Evolutionary conservation across 2,888 invertebrate genomes (phyloP).

Genomic region (Aromia moschata): DNA sequence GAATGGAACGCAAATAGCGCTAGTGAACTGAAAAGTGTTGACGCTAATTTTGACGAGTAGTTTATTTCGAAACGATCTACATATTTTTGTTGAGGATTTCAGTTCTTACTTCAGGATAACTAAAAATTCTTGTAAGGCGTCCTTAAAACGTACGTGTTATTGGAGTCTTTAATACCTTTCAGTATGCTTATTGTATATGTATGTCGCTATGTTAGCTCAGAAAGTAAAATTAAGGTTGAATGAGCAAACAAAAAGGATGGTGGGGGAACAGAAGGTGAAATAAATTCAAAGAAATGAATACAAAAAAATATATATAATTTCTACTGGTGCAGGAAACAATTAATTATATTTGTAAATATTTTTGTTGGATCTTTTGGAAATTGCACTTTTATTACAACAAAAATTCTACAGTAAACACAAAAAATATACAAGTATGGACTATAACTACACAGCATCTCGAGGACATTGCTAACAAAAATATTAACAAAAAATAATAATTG

Average conservation of each 20-base stretch:
- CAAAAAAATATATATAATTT: conserved; percentile 58
- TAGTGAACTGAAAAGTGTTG: too few species aligned
- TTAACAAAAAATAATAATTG: conserved; percentile 52
- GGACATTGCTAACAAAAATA: conserved; percentile 52
- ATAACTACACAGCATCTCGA: conserved; percentile 43
- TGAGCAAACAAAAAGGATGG: conserved; percentile 9
- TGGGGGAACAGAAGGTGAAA: conserved; percentile 30
- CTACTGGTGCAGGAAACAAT: conserved; percentile 56
- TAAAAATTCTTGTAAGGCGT: too few species aligned
- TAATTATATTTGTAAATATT: conserved; percentile 53
- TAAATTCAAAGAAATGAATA: conserved; percentile 48
- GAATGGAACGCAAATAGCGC: too few species aligned
- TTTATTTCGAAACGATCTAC: too few species aligned
- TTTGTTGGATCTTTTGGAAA: conserved; percentile 51
- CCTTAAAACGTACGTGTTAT: too few species aligned
- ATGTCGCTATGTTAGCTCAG: too few species aligned
- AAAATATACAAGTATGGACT: conserved; percentile 44
- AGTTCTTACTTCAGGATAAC: too few species aligned
- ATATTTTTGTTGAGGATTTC: too few species aligned
- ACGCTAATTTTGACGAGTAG: too few species aligned
- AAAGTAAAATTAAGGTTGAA: too few species aligned
- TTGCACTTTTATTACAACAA: conserved; percentile 52
- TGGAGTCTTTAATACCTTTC: too few species aligned
- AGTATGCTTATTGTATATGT: too few species aligned
- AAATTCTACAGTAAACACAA: conserved; percentile 48